These are phyloP conservation scores for Blomia tropicalis DNA, from an alignment of 2,888 invertebrate species.

Conservation along the genomic window DNA sequence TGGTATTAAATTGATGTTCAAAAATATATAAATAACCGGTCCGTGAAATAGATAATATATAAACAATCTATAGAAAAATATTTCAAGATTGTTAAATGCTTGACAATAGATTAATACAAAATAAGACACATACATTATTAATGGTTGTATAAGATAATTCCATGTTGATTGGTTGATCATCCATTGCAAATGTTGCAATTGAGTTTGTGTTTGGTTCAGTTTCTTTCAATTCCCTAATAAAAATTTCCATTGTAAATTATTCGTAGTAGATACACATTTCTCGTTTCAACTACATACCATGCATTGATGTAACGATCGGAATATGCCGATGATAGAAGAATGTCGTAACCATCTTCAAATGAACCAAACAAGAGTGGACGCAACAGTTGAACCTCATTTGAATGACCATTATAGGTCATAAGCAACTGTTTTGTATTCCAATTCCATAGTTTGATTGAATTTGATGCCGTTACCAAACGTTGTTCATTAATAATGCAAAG, in stretches of 20 bases:
- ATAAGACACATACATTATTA: slow-evolving; percentile 25
- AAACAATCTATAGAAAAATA: slow-evolving; percentile 27
- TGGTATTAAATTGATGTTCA: slow-evolving; percentile 33
- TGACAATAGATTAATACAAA: background rate
- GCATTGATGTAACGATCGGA: slow-evolving; percentile 34
- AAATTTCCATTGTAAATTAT: no score
- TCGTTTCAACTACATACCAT: slow-evolving; percentile 32
- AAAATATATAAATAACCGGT: slow-evolving; percentile 65
- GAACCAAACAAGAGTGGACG: slow-evolving; percentile 26
- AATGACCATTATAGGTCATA: slow-evolving; percentile 49
- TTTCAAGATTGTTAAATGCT: background rate
- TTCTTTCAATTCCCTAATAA: slow-evolving; percentile 28
- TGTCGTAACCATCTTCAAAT: slow-evolving; percentile 27
- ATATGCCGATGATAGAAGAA: slow-evolving; percentile 33
- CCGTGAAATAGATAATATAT: slow-evolving; percentile 46
- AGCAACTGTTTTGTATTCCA: slow-evolving; percentile 44
- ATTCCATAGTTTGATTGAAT: slow-evolving; percentile 49
- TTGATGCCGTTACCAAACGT: slow-evolving; percentile 36
- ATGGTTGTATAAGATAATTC: slow-evolving; percentile 28
- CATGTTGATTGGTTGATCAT: slow-evolving; percentile 30
- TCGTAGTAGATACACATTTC: no score
- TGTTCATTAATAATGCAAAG: slow-evolving; percentile 43
- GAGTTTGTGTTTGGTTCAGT: slow-evolving; percentile 26
- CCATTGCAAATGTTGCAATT: slow-evolving; percentile 32
- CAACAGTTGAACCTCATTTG: slow-evolving; percentile 40